These are phyloP conservation scores for Lepidochitona cinerea DNA, from an alignment of 2,888 invertebrate genomes.

Conservation along the genomic window DNA sequence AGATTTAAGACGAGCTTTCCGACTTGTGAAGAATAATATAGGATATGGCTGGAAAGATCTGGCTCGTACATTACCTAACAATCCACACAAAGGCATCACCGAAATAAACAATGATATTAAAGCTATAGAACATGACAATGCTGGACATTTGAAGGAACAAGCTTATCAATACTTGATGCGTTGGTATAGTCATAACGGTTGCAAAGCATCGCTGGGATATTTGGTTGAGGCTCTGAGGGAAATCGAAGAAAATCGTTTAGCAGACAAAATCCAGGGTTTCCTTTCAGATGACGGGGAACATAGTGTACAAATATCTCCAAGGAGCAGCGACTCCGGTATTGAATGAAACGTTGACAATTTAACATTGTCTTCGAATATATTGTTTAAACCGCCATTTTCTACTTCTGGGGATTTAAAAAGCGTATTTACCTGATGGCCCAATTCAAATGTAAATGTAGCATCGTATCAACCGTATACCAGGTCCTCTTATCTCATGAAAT, in stretches of 20 bases:
- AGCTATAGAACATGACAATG: slow-evolving; percentile 17
- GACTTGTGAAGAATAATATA: slow-evolving; percentile 18
- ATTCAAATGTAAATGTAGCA: too few species aligned
- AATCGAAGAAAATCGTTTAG: slow-evolving; percentile 19
- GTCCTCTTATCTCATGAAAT: too few species aligned
- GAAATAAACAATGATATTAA: slow-evolving; percentile 23
- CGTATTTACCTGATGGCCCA: too few species aligned
- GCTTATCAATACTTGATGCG: slow-evolving; percentile 9
- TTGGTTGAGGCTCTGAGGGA: slow-evolving; percentile 12
- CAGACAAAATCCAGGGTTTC: slow-evolving; percentile 8
- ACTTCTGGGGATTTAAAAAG: too few species aligned
- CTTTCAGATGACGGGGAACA: neutral
- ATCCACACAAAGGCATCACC: neutral
- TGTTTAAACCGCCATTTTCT: too few species aligned
- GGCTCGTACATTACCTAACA: slow-evolving; percentile 14
- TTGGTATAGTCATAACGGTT: slow-evolving; percentile 5
- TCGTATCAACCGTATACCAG: too few species aligned
- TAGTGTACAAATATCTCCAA: neutral
- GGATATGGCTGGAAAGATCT: slow-evolving; percentile 22
- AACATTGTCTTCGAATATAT: too few species aligned
- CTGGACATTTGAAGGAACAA: slow-evolving; percentile 20
- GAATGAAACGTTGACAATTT: too few species aligned
- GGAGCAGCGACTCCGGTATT: neutral
- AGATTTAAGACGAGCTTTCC: slow-evolving; percentile 17
- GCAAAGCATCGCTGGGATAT: slow-evolving; percentile 4